These are phyloP conservation scores for Agapetus fuscipes DNA, from an alignment of 2,888 invertebrate species.

Conservation along the genomic window DNA sequence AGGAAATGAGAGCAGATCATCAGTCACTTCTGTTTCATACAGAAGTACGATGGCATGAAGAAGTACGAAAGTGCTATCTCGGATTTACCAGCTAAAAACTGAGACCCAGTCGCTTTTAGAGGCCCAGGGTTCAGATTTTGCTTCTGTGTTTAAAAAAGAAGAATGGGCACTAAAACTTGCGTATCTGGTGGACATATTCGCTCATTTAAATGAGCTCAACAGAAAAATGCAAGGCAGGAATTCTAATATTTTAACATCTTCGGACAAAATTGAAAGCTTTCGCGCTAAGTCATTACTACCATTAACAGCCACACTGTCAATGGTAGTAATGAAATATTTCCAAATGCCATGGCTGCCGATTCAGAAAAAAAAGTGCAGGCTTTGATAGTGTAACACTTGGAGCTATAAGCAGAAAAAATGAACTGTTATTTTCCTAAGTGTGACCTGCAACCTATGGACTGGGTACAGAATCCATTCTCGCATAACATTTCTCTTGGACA, in stretches of 20 bases:
- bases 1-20: conserved; percentile 20
- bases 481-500: too few relatives aligned
- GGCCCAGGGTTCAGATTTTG: conserved; percentile 5
- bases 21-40: conserved; percentile 7
- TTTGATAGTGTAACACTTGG: too few relatives aligned
- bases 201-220: conserved; percentile 20
- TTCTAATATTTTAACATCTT: conserved; percentile 20
- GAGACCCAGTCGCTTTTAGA: conserved; percentile 5
- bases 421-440: too few relatives aligned
- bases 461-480: too few relatives aligned
- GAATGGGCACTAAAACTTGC: conserved; percentile 15
- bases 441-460: too few relatives aligned
- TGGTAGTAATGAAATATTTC: too few relatives aligned
- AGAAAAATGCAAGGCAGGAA: conserved; percentile 20
- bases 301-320: too few relatives aligned
- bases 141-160: conserved; percentile 9
- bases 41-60: conserved; percentile 2
- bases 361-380: conserved; percentile 6
- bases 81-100: conserved; percentile 4
- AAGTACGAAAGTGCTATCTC: conserved; percentile 4
- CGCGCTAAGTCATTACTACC: too few relatives aligned
- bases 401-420: too few relatives aligned
- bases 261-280: too few relatives aligned
- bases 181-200: conserved; percentile 20
- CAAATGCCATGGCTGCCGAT: conserved; percentile 3